Conservation (phyloP, 2,797 vertebrate genomes). For the Buceros bicornis region DNA sequence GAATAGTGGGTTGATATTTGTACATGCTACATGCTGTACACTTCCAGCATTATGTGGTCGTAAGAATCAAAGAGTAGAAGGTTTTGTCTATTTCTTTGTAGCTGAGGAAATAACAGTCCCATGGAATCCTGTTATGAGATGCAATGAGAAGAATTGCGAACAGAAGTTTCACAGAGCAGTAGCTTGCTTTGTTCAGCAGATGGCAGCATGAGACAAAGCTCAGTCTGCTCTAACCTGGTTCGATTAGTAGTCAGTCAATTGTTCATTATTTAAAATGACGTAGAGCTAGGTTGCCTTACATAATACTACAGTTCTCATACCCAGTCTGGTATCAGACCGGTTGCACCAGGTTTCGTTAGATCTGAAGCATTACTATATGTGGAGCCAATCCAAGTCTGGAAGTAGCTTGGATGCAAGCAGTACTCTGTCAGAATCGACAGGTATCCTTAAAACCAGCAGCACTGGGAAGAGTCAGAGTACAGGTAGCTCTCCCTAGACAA, state of each 20-base stretch:
- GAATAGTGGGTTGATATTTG: background rate
- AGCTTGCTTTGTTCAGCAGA: conserved; percentile 64
- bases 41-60: background rate
- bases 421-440: background rate
- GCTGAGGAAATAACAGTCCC: background rate
- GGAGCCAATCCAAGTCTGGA: background rate
- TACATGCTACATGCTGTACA: background rate
- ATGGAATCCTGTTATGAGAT: background rate
- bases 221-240: background rate
- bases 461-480: background rate
- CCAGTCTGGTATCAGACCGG: background rate
- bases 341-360: background rate
- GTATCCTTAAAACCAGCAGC: background rate
- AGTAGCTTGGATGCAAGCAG: background rate
- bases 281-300: background rate
- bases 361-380: background rate
- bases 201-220: conserved; percentile 63
- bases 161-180: background rate
- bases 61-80: background rate
- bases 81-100: background rate
- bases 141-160: background rate
- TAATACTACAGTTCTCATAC: background rate
- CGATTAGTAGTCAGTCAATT: background rate
- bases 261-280: background rate
- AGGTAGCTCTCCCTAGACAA: background rate